phyloP scores from a whole-genome alignment of 2,888 invertebrate species.

The Spisula subtruncata region DNA sequence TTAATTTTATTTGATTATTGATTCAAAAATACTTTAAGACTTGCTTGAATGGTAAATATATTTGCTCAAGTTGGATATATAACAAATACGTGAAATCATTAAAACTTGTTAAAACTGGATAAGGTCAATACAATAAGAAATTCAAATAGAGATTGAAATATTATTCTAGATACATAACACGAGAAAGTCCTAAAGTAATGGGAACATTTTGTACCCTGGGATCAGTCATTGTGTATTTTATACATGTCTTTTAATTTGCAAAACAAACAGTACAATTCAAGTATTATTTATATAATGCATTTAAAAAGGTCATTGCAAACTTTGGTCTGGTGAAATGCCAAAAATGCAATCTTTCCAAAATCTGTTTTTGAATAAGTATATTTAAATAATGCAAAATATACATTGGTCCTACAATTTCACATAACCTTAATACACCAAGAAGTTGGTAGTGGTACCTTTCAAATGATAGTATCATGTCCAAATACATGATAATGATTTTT shows the following conservation, averaged over 20 bases:
- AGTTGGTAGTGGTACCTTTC: too few relatives aligned
- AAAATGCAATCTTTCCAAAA: neutral
- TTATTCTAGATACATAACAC: constrained; percentile 6
- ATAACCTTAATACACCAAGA: too few relatives aligned
- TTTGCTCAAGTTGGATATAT: constrained; percentile 31
- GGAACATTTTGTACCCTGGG: neutral
- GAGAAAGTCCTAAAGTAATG: neutral
- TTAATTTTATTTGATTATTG: neutral
- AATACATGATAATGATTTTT: too few relatives aligned
- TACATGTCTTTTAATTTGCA: neutral
- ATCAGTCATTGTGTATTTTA: neutral
- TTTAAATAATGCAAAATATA: too few relatives aligned
- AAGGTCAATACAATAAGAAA: constrained; percentile 2
- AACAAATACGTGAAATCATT: neutral
- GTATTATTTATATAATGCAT: neutral
- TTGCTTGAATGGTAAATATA: constrained; percentile 1
- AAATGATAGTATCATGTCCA: too few relatives aligned
- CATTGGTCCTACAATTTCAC: too few relatives aligned
- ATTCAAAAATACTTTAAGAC: constrained; percentile 15
- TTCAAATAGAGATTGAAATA: constrained; percentile 42
- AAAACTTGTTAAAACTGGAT: constrained; percentile 20
- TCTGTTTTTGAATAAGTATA: neutral
- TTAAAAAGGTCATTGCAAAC: neutral
- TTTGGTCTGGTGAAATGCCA: neutral
- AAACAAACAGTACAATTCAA: neutral